phyloP scores from a whole-genome alignment of 2,888 invertebrate species.

The Dyspetes luteomarginatus region DNA sequence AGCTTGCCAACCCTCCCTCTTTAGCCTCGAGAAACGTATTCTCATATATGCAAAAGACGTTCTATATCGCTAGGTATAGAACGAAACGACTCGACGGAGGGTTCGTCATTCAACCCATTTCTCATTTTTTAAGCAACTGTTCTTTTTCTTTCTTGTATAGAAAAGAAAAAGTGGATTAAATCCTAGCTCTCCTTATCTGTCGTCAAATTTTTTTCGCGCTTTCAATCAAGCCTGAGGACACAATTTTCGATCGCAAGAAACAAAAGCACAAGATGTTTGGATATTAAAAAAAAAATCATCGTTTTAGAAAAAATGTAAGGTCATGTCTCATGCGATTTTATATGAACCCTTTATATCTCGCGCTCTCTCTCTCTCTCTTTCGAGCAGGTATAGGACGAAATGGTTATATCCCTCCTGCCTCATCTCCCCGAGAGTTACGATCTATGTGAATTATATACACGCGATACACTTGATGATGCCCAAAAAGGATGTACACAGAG shows the following conservation, averaged over 20 bases:
- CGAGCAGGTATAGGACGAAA: constrained; percentile 20
- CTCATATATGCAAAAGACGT: not conserved
- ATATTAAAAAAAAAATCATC: too few species aligned
- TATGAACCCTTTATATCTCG: not conserved
- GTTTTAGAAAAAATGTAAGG: not conserved
- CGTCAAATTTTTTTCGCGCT: not conserved
- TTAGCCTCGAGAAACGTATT: not conserved
- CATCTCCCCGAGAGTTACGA: constrained; percentile 24
- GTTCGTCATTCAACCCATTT: constrained; percentile 27
- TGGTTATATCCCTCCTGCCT: constrained; percentile 11
- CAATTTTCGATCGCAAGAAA: constrained; percentile 9
- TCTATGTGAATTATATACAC: not conserved
- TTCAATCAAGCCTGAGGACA: not conserved
- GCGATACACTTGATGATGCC: not conserved
- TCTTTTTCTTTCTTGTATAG: constrained; percentile 5
- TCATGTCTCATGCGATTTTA: constrained; percentile 8
- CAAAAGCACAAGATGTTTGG: too few species aligned
- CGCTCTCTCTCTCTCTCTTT: not conserved
- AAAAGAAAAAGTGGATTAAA: constrained; percentile 8
- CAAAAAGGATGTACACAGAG: not conserved
- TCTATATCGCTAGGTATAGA: not conserved
- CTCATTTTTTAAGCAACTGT: not conserved
- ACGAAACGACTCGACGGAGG: not conserved
- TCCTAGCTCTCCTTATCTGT: constrained; percentile 8
- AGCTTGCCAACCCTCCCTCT: constrained; percentile 26